Base-by-base conservation (phyloP, 1,140 invertebrate genomes). In the Condylostylus longicornis region DNA sequence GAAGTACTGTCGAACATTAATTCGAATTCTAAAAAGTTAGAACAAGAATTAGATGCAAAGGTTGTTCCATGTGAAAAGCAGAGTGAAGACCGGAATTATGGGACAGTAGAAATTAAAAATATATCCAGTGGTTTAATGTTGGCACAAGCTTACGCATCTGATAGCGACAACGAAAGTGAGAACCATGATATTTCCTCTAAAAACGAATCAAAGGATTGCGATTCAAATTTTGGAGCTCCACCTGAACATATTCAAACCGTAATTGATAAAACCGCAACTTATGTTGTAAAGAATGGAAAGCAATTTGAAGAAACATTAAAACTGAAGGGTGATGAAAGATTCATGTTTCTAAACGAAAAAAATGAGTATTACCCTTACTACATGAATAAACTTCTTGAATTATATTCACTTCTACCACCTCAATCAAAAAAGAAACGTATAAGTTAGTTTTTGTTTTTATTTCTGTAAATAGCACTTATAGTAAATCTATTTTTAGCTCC, bases 231-330 rank as follows among this genome's bases (percentile, higher is more conserved):
- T 19, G 64, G 70, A 14, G 63, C 72, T 6, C 82, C 84, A 13
- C 77, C 85, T 1, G 74, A 77, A 8, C 84, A 88, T 38, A 64
- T 87, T 5, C 77, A 84, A 52, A 70, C 82, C 27, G 82, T 96
- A 6, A 87, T 97, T 33, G 88, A 95, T 57, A 93, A 94, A 65
- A 93, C 96, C 77, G 89, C 90, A 2, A 78, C 77, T 38, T 96
- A 96, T 55, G 90, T 96, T 0, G 79, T 82, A 1, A 90, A 90
- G 50, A 96, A 96, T 65, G 93, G 91, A 1, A 69, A 76, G 32
- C 83, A 89, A 46, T 96, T 97, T 61, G 90, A 95, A 50, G 72
- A 75, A 8, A 82, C 87, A 19, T 80, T 95, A 0, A 78, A 77
- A 50, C 77, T 74, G 4, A 91, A 90, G 63, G 79, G 81, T 12